Base-by-base conservation (phyloP, 2,888 invertebrate species). In the Arctia plantaginis region DNA sequence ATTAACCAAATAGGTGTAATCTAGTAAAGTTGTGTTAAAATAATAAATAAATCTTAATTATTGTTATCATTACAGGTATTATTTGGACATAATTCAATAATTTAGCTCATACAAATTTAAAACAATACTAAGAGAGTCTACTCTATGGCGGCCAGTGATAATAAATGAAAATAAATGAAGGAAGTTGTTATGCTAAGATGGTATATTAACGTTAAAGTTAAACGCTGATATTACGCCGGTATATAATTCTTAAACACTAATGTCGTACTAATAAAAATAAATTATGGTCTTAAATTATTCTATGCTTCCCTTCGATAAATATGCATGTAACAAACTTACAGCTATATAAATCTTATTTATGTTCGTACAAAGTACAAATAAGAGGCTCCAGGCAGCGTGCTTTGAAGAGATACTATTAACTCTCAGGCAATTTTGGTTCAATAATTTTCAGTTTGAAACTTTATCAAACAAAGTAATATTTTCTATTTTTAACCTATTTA, bases 91-190 rank as follows among this genome's bases (percentile, higher is more conserved):
- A 51, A 55, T 66, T 66, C n/a, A 35, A 20, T 44, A 23, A 65
- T 1, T 41, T 35, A 51, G 4, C 20, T 71, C 44, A 55, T 55
- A 47, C 27, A 69, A 39, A 47, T 35, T 41, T 51, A 27, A 33
- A 64, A 47, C 47, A 64, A 64, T 39, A 70, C 33, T 55, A 39
- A 55, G 10, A 59, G 23, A 30, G 23, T 23, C 33, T 33, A 71
- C 64, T n/a, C 44, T 47, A 65, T 44, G 33, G 64, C 55, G 72
- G 72, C 74, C 71, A 71, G 75, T 71, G 74, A 33, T 71, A 69
- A 83, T 79, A 85, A 85, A 83, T 83, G 76, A 83, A 83, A 85
- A 81, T 73, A 81, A 83, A 83, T 79, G 74, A 78, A 80, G 83
- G 84, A 83, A 85, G 78, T 83, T 62, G 65, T 74, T 76, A 73